Conservation (phyloP, 2,888 invertebrate genomes). For the Choreutis nemorana region DNA sequence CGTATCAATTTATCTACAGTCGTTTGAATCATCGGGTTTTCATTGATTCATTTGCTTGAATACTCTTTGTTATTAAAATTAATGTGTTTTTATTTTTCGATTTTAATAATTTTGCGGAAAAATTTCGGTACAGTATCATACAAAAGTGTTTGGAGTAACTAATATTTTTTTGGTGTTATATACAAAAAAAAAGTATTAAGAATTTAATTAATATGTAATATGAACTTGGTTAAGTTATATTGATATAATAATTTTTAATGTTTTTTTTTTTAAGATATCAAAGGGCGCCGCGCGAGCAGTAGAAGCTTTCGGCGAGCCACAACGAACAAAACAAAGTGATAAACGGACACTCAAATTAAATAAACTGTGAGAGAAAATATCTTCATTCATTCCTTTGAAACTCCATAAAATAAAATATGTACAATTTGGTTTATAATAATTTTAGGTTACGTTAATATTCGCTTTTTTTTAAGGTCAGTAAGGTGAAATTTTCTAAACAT, state of each 20-base stretch:
- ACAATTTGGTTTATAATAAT: slow-evolving; percentile 28
- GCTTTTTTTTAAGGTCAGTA: slow-evolving; percentile 28
- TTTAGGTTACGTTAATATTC: slow-evolving; percentile 16
- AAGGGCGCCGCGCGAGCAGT: slow-evolving; percentile 54
- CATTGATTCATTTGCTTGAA: no score
- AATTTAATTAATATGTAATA: no score
- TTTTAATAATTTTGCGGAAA: no score
- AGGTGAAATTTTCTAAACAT: slow-evolving; percentile 1
- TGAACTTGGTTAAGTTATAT: no score
- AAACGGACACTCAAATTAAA: slow-evolving; percentile 34
- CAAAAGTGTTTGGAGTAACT: no score
- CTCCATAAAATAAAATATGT: slow-evolving; percentile 17
- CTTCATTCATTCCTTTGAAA: slow-evolving; percentile 21
- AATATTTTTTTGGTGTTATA: no score
- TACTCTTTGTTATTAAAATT: no score
- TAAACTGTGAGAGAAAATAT: slow-evolving; percentile 27
- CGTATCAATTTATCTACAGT: no score
- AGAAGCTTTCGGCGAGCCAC: slow-evolving; percentile 47
- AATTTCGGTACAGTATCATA: no score
- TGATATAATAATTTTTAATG: neutral
- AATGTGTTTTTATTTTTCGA: no score
- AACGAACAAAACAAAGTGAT: slow-evolving; percentile 53
- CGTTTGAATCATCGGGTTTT: no score
- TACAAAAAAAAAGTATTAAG: no score
- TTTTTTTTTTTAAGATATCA: slow-evolving; percentile 46